Conservation (phyloP, 2,888 invertebrate species). For the Biston betularia region DNA sequence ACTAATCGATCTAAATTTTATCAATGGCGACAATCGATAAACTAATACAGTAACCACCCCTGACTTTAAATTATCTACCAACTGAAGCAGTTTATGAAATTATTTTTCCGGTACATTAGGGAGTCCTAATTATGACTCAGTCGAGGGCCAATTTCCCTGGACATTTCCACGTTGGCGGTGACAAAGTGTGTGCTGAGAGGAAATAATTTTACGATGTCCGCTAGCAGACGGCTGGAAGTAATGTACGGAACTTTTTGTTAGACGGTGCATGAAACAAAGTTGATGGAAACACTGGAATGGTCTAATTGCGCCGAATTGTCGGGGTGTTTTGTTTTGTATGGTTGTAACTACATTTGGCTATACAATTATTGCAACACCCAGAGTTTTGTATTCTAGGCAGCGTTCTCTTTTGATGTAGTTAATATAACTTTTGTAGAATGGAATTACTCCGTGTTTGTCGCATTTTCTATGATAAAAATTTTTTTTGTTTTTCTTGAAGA, state of each 20-base stretch:
- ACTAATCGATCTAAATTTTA: too few species aligned
- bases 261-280: slow-evolving; percentile 41
- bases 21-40: too few species aligned
- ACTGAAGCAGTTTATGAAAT: slow-evolving; percentile 76
- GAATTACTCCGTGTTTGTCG: too few species aligned
- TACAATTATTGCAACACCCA: neutral
- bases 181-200: slow-evolving; percentile 73
- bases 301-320: slow-evolving; percentile 11
- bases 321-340: neutral
- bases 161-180: slow-evolving; percentile 79
- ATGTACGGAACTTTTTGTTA: slow-evolving; percentile 58
- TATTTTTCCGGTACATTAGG: slow-evolving; percentile 84
- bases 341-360: neutral
- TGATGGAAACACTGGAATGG: slow-evolving; percentile 32
- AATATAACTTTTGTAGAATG: too few species aligned
- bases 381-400: too few species aligned
- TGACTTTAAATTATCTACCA: slow-evolving; percentile 60
- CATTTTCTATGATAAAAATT: too few species aligned
- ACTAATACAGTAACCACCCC: too few species aligned
- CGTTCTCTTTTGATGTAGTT: too few species aligned
- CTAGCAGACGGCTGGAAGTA: slow-evolving; percentile 70
- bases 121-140: slow-evolving; percentile 81
- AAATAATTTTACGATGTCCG: slow-evolving; percentile 73
- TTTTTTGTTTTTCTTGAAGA: too few species aligned
- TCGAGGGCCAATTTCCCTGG: slow-evolving; percentile 77